A percentile compares a stretch with the other conserved stretches of the same genome.
These are phyloP conservation scores for Lytechinus pictus DNA, from an alignment of 35 echinoderm and acorn worm species.

Conservation along the genomic window DNA sequence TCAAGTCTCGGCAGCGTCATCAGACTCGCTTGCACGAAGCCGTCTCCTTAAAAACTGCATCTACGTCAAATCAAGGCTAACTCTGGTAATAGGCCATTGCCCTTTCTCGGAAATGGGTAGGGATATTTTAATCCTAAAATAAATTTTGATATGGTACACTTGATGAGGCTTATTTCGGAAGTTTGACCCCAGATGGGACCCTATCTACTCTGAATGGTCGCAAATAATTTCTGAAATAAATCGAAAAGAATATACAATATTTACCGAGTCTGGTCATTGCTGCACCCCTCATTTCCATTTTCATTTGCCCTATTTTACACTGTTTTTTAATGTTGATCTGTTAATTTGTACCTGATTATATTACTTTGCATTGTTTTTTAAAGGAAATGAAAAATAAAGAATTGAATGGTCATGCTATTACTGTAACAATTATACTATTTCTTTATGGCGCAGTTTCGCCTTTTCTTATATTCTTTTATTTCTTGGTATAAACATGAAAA, in stretches of 20 bases:
- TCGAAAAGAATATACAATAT: neutral
- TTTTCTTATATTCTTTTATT: no score
- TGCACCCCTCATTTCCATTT: no score
- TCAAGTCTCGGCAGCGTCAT: neutral
- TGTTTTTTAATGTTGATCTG: no score
- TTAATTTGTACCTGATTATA: no score
- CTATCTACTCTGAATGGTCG: neutral
- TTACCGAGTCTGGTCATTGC: no score
- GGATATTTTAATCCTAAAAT: constrained; percentile 14
- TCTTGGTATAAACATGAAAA: no score
- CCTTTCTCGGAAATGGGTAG: constrained; percentile 9
- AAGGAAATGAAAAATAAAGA: no score
- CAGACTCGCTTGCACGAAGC: neutral
- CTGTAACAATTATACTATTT: no score
- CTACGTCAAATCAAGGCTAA: neutral
- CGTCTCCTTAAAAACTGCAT: neutral
- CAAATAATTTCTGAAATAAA: neutral
- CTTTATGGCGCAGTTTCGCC: no score
- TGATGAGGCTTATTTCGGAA: neutral
- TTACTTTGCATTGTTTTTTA: no score
- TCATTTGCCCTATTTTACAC: no score
- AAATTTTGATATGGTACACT: neutral
- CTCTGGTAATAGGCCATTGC: neutral
- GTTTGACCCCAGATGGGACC: neutral
- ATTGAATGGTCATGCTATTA: no score